phyloP scores from a whole-genome alignment of 2,888 invertebrate genomes.

The Congeria kusceri region DNA sequence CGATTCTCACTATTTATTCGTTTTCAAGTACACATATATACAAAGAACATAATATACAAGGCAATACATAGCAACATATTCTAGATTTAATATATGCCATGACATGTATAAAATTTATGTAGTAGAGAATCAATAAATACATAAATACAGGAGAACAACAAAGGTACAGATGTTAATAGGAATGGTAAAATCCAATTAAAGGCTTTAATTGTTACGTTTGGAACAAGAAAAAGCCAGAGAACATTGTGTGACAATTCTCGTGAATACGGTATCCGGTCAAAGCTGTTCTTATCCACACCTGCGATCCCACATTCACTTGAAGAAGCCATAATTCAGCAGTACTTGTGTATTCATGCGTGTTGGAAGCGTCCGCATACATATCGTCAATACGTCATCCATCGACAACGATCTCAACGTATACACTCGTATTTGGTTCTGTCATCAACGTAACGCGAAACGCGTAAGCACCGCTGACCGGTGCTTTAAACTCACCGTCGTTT shows the following conservation, averaged over 20 bases:
- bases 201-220: too few species aligned
- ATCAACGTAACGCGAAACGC: background rate
- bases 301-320: constrained; percentile 1
- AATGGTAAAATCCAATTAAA: too few species aligned
- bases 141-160: too few species aligned
- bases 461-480: background rate
- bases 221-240: constrained; percentile 1
- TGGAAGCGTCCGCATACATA: background rate
- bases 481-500: background rate
- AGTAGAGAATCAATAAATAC: too few species aligned
- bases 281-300: background rate
- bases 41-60: too few species aligned
- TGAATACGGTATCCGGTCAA: background rate
- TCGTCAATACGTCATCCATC: background rate
- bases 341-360: background rate
- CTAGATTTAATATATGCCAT: too few species aligned
- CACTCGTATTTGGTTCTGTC: too few species aligned
- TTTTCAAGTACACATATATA: too few species aligned
- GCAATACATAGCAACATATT: too few species aligned
- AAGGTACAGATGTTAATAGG: too few species aligned
- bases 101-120: too few species aligned
- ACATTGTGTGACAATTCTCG: background rate
- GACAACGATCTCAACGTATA: background rate
- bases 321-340: constrained; percentile 8
- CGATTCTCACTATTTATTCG: too few species aligned